Evolutionary conservation across 1,140 invertebrate species (phyloP), one percentile per base, ranked within the genome.

Genomic region (Drosophila dunni): DNA sequence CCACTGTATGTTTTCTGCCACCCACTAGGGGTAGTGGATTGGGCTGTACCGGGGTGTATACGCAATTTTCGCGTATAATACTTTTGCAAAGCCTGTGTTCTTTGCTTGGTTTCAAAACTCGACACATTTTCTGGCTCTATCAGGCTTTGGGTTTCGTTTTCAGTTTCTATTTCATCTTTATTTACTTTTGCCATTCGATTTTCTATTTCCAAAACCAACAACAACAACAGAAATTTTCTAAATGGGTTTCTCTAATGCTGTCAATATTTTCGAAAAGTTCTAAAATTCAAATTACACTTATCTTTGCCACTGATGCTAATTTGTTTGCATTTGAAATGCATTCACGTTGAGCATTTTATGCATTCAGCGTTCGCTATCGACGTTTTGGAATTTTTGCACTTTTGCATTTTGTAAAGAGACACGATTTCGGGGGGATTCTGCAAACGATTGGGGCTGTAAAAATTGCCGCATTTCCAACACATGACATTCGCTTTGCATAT

Each of bases 31-130:
- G 24, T n/a, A n/a, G 24, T 29, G 24, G 24, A 4, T 71, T 56
- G 62, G 67, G 72, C 17, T 20, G 17, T 20, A 20, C 17, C 17
- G 17, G 29, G 33, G 29, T 53, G 82, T 88, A 88, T 88, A 74
- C 79, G 83, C 82, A 82, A 88, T 88, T 73, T 82, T 73, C 76
- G 71, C 75, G 62, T 63, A 58, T 75, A 69, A 66, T 63, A 48
- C 77, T 45, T 36, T 48, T 8, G 17, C 44, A 44, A 66, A 72
- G 62, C 62, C 46, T 53, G 38, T 60, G 58, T 54, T 62, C 68
- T 81, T 82, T 81, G 68, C 50, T 44, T 62, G 66, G 57, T 56
- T 45, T 73, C 70, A 61, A 61, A 68, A 70, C 75, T 88, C 65
- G 82, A 88, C 78, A 76, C 82, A 81, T 75, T 85, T 75, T 78